phyloP scores from a whole-genome alignment of 2,888 invertebrate genomes.

The Drosophila neutralis region DNA sequence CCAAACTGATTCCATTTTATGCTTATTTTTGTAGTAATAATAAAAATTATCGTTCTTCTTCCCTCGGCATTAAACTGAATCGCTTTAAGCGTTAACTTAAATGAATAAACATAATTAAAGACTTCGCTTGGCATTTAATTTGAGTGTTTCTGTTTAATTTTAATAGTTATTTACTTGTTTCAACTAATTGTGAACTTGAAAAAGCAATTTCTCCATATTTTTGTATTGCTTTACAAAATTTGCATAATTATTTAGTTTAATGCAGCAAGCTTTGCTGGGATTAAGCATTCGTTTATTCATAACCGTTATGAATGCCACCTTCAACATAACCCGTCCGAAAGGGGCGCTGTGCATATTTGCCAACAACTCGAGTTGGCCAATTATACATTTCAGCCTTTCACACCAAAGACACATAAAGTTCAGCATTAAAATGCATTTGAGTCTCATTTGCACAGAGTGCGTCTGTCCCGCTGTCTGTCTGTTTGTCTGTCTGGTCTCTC shows the following conservation, averaged over 20 bases:
- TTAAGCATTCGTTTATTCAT: constrained; percentile 27
- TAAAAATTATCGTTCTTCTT: too few species aligned
- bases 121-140: background rate
- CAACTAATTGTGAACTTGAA: background rate
- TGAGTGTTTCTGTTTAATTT: background rate
- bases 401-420: constrained; percentile 41
- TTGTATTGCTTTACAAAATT: background rate
- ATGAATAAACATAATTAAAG: background rate
- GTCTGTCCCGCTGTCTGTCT: background rate
- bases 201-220: background rate
- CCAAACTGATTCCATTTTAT: background rate
- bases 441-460: constrained; percentile 12
- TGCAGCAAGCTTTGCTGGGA: background rate
- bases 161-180: background rate
- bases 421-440: constrained; percentile 39
- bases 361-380: constrained; percentile 46
- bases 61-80: too few species aligned
- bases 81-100: too few species aligned
- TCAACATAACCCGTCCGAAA: constrained; percentile 28
- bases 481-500: background rate
- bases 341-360: constrained; percentile 43
- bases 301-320: constrained; percentile 3
- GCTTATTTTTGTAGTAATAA: background rate
- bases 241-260: background rate
- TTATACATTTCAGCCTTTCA: constrained; percentile 41